Percentiles rank a stretch among this genome's conserved stretches.
phyloP scores from a whole-genome alignment of 2,888 invertebrate species.

The Tetheella fluctuosa region DNA sequence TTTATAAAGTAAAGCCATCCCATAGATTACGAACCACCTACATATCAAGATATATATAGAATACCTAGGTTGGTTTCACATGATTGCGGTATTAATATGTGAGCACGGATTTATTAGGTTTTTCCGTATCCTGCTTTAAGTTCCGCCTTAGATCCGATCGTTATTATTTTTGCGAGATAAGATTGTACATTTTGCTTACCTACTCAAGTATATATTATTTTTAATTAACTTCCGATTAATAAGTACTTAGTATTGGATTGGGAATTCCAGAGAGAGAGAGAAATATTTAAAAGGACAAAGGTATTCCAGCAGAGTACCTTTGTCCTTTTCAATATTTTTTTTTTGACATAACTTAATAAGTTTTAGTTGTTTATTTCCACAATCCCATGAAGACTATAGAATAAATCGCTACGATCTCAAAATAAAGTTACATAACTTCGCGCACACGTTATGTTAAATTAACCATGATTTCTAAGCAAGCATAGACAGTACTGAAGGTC shows the following conservation, averaged over 20 bases:
- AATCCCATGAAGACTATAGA: neutral
- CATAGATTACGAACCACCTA: no score
- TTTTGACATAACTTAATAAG: no score
- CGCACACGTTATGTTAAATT: constrained; percentile 42
- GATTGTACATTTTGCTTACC: neutral
- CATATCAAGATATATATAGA: no score
- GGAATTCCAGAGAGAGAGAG: no score
- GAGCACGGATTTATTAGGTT: constrained; percentile 17
- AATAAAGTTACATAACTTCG: constrained; percentile 12
- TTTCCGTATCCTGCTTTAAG: constrained; percentile 46
- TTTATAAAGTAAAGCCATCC: no score
- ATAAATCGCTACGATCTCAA: neutral
- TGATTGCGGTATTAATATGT: neutral
- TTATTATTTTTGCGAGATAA: constrained; percentile 10
- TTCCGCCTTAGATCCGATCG: constrained; percentile 37
- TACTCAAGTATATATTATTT: neutral
- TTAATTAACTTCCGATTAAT: constrained; percentile 1
- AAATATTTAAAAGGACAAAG: no score
- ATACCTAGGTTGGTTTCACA: no score
- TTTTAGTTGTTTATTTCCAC: neutral
- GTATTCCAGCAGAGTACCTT: no score
- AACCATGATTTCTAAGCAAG: constrained; percentile 50
- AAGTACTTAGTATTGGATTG: no score
- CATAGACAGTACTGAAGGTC: constrained; percentile 66
- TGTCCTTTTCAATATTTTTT: no score